Conservation (phyloP, 1,140 invertebrate species). For the Drosophila sulfurigaster region DNA sequence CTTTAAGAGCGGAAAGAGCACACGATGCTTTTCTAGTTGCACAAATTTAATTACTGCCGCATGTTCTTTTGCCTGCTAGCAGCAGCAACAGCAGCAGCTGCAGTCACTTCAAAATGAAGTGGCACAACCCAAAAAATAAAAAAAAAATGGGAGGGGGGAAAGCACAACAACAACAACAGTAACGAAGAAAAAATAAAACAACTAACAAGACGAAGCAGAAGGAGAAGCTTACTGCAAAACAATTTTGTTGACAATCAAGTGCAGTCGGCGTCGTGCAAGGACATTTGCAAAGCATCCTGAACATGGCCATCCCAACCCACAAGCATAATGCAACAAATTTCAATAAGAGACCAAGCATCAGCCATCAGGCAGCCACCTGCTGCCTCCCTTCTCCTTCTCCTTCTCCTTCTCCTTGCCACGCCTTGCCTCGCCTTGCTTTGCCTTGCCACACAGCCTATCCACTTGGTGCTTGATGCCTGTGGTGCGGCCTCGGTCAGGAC, state of each 20-base stretch:
- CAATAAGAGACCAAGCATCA: constrained; percentile 61
- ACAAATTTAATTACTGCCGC: constrained; percentile 73
- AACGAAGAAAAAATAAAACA: constrained; percentile 15
- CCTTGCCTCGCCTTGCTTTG: neutral
- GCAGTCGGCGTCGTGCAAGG: constrained; percentile 65
- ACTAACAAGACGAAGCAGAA: constrained; percentile 13
- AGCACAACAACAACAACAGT: too few species aligned
- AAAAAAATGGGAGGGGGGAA: neutral
- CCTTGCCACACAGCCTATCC: constrained; percentile 20
- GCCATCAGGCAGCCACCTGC: constrained; percentile 33
- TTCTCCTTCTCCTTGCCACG: neutral
- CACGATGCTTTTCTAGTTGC: constrained; percentile 29
- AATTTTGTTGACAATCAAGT: constrained; percentile 81
- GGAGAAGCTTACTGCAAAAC: constrained; percentile 59
- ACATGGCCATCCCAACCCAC: constrained; percentile 19
- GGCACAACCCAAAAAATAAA: constrained; percentile 41
- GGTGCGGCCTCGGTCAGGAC: constrained; percentile 68
- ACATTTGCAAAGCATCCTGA: constrained; percentile 57
- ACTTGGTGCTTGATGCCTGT: constrained; percentile 52
- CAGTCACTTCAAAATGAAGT: constrained; percentile 72
- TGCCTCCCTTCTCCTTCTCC: neutral
- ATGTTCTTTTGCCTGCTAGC: constrained; percentile 68
- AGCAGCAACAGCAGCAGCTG: constrained; percentile 36
- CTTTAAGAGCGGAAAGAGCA: constrained; percentile 15
- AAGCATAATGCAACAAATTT: constrained; percentile 79